Evolutionary conservation across 2,888 invertebrate species (phyloP), one percentile per base, ranked within the genome.

Genomic region (Tuta absoluta): DNA sequence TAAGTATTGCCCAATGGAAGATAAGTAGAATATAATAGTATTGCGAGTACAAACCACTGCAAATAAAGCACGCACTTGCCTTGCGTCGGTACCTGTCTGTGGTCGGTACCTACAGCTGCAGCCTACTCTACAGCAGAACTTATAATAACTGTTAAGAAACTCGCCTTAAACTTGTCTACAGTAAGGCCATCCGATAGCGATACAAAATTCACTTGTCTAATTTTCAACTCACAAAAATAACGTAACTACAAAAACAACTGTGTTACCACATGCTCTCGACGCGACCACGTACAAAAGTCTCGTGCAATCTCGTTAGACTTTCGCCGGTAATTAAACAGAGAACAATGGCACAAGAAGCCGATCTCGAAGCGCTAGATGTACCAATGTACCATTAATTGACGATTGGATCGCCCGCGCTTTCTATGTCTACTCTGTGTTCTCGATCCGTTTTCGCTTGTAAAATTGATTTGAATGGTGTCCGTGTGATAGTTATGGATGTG

Each of bases 321-420:
- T 91, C 91, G 86, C 90, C 85, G 72, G 83, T 90, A 90, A 90
- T 91, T 91, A 90, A 86, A 85, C 77, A 80, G 85, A 80, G 85
- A 90, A 91, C 91, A 91, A 91, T 91, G 80, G 89, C 78, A 82
- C 80, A 85, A 86, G 85, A 86, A 87, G 79, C 81, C 80, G 79
- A 88, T 88, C 87, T 86, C 82, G 80, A 84, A 80, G 78, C 38
- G 53, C 53, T 75, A 83, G 77, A 84, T 84, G 86, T 80, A 82
- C 83, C 81, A 85, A 84, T 84, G 86, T 80, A 82, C 83, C 81
- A 85, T 87, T 89, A 89, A 89, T 87, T 86, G 88, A 80, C 81
- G 84, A 89, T 87, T 81, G 79, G 81, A 85, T 87, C 85, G 86
- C 85, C 86, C 85, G 86, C 87, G 89, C 90, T 89, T 89, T 90